Base-by-base conservation (phyloP, 2,113 vertebrate genomes). In the Paraplagusia blochii region DNA sequence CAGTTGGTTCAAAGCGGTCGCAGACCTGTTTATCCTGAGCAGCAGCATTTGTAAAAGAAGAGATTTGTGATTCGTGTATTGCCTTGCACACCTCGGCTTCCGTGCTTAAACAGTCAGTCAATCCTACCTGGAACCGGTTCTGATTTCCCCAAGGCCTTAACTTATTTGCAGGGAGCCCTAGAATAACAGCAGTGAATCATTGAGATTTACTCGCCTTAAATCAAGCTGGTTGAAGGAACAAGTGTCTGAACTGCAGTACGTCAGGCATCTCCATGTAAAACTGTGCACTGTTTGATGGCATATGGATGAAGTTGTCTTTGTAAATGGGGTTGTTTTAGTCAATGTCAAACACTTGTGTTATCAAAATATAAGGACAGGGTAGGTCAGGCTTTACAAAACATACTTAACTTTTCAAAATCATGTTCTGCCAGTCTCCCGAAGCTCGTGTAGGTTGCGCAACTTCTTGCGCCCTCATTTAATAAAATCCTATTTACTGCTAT, bases 171-270 rank as follows among this genome's bases (percentile, higher is more conserved):
- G 67, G 68, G 35, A 72, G 47, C 60, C 65, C 62, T 54, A 74
- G 77, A 76, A 58, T 61, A 82, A 74, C 65, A 56, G 29, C 22
- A 44, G 61, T 77, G 83, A 87, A 72, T 87, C 81, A 74, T 66
- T 35, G 6, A 52, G 67, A 55, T 69, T 58, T 63, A 55, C 60
- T 55, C 72, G 77, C 67, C 70, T 68, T 63, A 70, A 69, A 72
- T 61, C 46, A 58, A 53, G 44, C 69, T 60, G 81, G 76, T 72
- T 65, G 63, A 51, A 79, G 66, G 61, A 81, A 18, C 50, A 36
- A 43, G 18, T 52, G 35, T 72, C 39, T 68, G 44, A 40, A 11
- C 4, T 42, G 77, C 66, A 68, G 74, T 61, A 34, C 50, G 22
- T 11, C 11, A 11, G 65, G 44, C 66, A 45, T 53, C 58, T 68